A percentile compares a stretch with the other conserved stretches of the same genome.
These are phyloP conservation scores for Serranus cabrilla DNA, from an alignment of 2,797 vertebrate species.

Conservation along the genomic window DNA sequence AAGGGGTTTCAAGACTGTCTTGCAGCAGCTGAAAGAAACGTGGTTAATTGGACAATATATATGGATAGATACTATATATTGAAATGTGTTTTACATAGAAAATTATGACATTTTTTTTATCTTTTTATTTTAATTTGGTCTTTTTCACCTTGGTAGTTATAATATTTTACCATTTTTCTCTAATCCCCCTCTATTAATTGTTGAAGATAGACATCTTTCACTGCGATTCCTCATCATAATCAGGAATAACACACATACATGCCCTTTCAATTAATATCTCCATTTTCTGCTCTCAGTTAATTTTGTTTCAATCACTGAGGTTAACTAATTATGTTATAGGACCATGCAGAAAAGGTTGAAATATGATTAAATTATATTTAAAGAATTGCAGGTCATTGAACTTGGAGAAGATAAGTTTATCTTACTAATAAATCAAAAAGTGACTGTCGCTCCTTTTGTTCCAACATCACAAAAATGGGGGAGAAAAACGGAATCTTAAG, in stretches of 20 bases:
- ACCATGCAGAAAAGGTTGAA: not conserved
- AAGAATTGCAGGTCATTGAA: not conserved
- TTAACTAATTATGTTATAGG: not conserved
- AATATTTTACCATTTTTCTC: not conserved
- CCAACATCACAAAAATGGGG: not conserved
- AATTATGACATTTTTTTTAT: not conserved
- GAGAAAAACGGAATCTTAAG: not conserved
- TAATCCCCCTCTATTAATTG: not conserved
- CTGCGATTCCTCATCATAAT: not conserved
- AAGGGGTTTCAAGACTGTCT: slow-evolving; percentile 11
- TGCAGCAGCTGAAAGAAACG: slow-evolving; percentile 10
- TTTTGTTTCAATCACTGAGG: not conserved
- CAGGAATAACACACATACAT: slow-evolving; percentile 1
- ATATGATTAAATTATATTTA: slow-evolving; percentile 1
- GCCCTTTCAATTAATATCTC: not conserved
- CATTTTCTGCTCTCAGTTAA: not conserved
- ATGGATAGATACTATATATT: not conserved
- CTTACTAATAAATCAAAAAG: not conserved
- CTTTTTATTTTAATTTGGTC: not conserved
- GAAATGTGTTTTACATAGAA: not conserved
- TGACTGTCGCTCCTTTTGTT: not conserved
- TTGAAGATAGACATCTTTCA: not conserved
- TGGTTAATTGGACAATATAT: not conserved
- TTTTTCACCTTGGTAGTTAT: not conserved
- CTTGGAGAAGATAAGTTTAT: not conserved